Percentiles rank a stretch among this genome's conserved stretches.
These are phyloP conservation scores for Equus quagga DNA, from an alignment of 2,113 vertebrate species.

Conservation along the genomic window DNA sequence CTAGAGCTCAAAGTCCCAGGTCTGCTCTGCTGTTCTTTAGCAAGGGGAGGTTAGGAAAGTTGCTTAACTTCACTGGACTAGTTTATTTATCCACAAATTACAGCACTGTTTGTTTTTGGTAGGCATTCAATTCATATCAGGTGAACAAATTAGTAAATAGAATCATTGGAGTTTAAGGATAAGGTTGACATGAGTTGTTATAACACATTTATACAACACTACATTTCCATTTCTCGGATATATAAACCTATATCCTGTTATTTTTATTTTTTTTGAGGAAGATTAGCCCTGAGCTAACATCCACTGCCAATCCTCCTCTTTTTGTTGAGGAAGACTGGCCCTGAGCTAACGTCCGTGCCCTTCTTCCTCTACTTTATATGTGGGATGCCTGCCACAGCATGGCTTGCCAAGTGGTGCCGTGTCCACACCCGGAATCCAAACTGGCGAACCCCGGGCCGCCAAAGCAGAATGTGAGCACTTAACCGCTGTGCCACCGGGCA, in stretches of 20 bases:
- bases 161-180: not conserved
- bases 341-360: no score
- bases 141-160: not conserved
- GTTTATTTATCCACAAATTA: not conserved
- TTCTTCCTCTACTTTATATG: no score
- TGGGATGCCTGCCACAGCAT: no score
- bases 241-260: not conserved
- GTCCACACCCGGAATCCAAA: no score
- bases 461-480: no score
- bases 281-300: no score
- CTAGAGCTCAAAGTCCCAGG: not conserved
- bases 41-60: not conserved
- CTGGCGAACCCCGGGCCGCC: no score
- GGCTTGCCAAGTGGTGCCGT: no score
- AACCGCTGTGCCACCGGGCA: no score
- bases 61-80: not conserved
- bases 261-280: not conserved
- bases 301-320: no score
- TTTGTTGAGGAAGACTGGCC: no score
- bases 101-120: not conserved
- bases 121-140: not conserved
- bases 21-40: not conserved
- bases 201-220: not conserved
- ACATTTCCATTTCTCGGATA: not conserved
- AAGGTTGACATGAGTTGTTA: not conserved